Evolutionary conservation across 1,140 invertebrate genomes (phyloP).

Genomic region (Trachymyrmex cornetzi): DNA sequence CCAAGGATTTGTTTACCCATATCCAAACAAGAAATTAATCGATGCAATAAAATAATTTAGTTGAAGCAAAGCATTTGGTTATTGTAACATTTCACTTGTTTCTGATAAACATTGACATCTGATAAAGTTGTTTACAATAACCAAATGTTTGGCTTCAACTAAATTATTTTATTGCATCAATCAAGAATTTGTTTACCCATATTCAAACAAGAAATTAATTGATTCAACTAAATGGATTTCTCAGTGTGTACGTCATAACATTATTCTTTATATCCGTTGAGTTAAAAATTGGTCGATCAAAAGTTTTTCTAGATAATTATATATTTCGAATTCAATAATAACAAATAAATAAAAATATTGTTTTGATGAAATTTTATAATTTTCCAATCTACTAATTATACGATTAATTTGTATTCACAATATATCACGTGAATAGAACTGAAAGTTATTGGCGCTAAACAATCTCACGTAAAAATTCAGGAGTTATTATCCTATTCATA

Average conservation of each 20-base stretch:
- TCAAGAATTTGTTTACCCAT: too few relatives aligned
- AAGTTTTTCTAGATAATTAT: not conserved
- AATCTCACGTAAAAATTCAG: not conserved
- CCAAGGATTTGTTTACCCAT: too few relatives aligned
- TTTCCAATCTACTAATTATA: not conserved
- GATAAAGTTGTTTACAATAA: too few relatives aligned
- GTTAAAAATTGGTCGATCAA: not conserved
- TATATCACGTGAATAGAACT: not conserved
- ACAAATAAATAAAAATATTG: not conserved
- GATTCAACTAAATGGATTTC: too few relatives aligned
- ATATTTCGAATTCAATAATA: not conserved
- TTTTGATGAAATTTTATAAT: not conserved
- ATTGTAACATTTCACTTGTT: too few relatives aligned
- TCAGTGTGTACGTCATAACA: not conserved
- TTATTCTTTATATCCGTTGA: not conserved
- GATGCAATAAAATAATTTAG: too few relatives aligned
- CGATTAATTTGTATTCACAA: slow-evolving; percentile 3
- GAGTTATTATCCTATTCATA: slow-evolving; percentile 50
- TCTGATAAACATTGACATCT: too few relatives aligned
- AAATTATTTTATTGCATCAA: too few relatives aligned
- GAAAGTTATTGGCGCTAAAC: slow-evolving; percentile 3
- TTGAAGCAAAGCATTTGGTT: too few relatives aligned
- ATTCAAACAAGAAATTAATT: too few relatives aligned
- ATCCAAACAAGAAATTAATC: too few relatives aligned
- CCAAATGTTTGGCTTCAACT: too few relatives aligned